Evolutionary conservation across 2,797 vertebrate genomes (phyloP), one percentile per base, ranked within the genome.

Genomic region (Clamator glandarius): DNA sequence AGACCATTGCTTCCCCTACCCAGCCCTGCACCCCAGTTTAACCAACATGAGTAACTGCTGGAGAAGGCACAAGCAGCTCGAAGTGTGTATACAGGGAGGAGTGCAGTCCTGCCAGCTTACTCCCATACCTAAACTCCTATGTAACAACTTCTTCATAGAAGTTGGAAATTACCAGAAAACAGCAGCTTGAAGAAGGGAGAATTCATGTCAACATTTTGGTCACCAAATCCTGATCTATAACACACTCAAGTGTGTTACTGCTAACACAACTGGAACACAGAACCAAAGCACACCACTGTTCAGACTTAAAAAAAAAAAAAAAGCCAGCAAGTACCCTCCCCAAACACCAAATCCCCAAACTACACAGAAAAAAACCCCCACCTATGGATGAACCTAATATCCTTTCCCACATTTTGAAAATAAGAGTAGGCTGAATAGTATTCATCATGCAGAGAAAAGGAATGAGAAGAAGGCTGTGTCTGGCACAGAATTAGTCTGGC

Each of bases 61-160:
- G 68, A 79, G 91, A 83, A 94, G 95, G 89, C 76, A 86, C 31
- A 39, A 92, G 76, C 75, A 70, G 80, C 94, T 93, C 64, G 86
- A 92, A 96, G 76, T 58, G 84, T 86, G 73, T 67, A 86, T 1
- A 90, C 28, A 92, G 91, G 92, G 91, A 94, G 95, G 92, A 95
- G 95, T 23, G 20, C 89, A 77, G 76, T 75, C 79, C 79, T 92
- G 72, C 82, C 92, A 92, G 73, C 83, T 87, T 50, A 90, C 46
- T 93, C 64, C 92, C 89, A 89, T 76, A 90, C 59, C 89, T 87
- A 36, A 91, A 52, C 28, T 70, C 35, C 58, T 70, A 20, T 80
- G 61, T 55, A 83, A 90, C 66, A 58, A 62, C 54, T 74, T 91
- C 62, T 77, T 62, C 59, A 88, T 9, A 48, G 19, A 17, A 74